Percentiles rank a stretch among this genome's conserved stretches.
Conservation (phyloP, 2,888 invertebrate genomes). For the Dioctria rufipes region DNA sequence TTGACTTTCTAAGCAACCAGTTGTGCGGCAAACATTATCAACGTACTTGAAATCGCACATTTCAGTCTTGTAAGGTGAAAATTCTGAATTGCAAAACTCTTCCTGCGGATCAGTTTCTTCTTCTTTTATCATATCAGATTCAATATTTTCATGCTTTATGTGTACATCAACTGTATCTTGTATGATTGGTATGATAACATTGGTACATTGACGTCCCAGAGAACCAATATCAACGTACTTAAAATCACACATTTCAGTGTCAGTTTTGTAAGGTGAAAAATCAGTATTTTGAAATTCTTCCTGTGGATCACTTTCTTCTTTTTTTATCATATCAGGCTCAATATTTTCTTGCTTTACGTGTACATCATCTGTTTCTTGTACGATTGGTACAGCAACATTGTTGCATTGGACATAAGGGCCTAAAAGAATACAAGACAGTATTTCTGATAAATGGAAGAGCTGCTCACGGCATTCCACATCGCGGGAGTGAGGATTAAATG, state of each 20-base stretch:
- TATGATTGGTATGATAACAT: too few species aligned
- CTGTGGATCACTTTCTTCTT: not conserved
- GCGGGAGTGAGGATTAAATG: conserved; percentile 66
- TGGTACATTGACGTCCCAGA: too few species aligned
- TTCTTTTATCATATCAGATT: not conserved
- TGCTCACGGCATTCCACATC: conserved; percentile 66
- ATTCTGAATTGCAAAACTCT: not conserved
- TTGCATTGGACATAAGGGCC: conserved; percentile 65
- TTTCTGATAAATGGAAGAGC: conserved; percentile 68
- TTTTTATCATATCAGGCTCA: not conserved
- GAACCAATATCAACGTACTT: too few species aligned
- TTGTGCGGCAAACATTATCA: conserved; percentile 67
- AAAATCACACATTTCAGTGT: too few species aligned
- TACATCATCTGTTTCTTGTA: not conserved
- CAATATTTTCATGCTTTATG: conserved; percentile 20
- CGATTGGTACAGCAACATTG: conserved; percentile 61
- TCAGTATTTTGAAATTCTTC: not conserved
- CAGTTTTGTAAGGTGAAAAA: not conserved
- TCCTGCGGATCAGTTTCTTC: not conserved
- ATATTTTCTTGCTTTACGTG: not conserved
- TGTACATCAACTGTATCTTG: conserved; percentile 36
- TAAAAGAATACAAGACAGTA: conserved; percentile 68
- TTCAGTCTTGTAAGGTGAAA: conserved; percentile 66
- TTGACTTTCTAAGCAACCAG: conserved; percentile 66
- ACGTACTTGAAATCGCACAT: conserved; percentile 65